A percentile compares a stretch with the other conserved stretches of the same genome.
Conservation (phyloP, 2,888 invertebrate species). For the Polia nebulosa region DNA sequence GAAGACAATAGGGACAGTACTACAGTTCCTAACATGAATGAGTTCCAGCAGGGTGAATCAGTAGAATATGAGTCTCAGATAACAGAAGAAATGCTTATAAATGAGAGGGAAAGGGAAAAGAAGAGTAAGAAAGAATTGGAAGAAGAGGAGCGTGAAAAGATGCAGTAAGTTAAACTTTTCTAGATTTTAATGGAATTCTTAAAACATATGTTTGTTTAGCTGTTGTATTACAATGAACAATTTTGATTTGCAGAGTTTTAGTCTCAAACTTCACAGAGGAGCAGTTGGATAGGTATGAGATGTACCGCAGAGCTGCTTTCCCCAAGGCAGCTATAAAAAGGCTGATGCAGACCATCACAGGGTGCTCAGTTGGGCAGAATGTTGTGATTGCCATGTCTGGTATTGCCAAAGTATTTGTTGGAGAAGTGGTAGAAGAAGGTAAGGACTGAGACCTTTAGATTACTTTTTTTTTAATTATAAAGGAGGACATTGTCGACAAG, state of each 20-base stretch:
- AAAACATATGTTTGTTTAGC: not conserved
- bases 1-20: slow-evolving; percentile 71
- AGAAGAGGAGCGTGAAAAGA: slow-evolving; percentile 98
- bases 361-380: slow-evolving; percentile 99
- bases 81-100: slow-evolving; percentile 85
- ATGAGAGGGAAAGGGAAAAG: slow-evolving; percentile 92
- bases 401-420: slow-evolving; percentile 99
- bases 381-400: slow-evolving; percentile 99
- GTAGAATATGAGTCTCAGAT: slow-evolving; percentile 80
- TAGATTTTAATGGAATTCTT: not conserved
- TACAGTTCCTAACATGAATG: slow-evolving; percentile 75
- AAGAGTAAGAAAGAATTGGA: slow-evolving; percentile 96
- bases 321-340: slow-evolving; percentile 99
- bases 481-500: too few species aligned
- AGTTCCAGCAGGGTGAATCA: slow-evolving; percentile 80
- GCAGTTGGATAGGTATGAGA: slow-evolving; percentile 99
- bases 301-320: slow-evolving; percentile 99
- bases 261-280: slow-evolving; percentile 99
- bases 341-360: slow-evolving; percentile 99
- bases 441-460: slow-evolving; percentile 55
- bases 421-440: slow-evolving; percentile 99
- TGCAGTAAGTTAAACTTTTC: slow-evolving; percentile 94
- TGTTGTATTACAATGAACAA: not conserved
- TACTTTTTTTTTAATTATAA: too few species aligned
- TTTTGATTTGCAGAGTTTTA: slow-evolving; percentile 93